Evolutionary conservation across 2,888 invertebrate genomes (phyloP), one percentile per base, ranked within the genome.

Genomic region (Clistopyga incitator): DNA sequence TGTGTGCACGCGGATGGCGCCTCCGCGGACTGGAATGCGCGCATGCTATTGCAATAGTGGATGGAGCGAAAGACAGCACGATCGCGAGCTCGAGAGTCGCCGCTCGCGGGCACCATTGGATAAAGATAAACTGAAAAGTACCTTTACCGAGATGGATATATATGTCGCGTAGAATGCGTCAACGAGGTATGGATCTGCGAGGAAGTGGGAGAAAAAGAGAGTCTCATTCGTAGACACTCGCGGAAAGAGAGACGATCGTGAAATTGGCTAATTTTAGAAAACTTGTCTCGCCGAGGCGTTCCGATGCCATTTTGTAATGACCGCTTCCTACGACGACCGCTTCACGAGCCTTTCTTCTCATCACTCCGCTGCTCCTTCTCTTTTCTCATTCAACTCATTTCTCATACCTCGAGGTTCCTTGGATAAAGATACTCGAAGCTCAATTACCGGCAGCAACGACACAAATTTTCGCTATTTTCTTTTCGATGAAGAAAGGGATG

Each of bases 231-330:
- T 86, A 83, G 85, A 86, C 86, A 84, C 85, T 85, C 85, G 81
- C 77, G 82, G 82, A 82, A 81, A 85, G 87, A 87, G 82, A 85
- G 86, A 87, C 84, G 88, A 86, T 87, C 88, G 86, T 88, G n/a
- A 88, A 88, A 88, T 88, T 87, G 86, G 88, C 88, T 87, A 88
- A 88, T 88, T 88, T 88, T 88, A 87, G 86, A 88, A 87, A 89
- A 89, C 89, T 82, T 84, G 88, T 88, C 88, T 88, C 85, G 81
- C 75, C 86, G 85, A 77, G 72, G 83, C 76, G 78, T 71, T 68
- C 71, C 84, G 82, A 87, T 84, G 84, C 84, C 86, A 89, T 88
- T 86, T 88, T 86, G 87, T 87, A 88, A 89, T 84, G 85, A 79
- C 74, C 84, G 80, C 84, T 86, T 86, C 86, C 83, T 75, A 72